phyloP scores from a whole-genome alignment of 1,140 invertebrate species.

The Pseudomyrmex pallidus region DNA sequence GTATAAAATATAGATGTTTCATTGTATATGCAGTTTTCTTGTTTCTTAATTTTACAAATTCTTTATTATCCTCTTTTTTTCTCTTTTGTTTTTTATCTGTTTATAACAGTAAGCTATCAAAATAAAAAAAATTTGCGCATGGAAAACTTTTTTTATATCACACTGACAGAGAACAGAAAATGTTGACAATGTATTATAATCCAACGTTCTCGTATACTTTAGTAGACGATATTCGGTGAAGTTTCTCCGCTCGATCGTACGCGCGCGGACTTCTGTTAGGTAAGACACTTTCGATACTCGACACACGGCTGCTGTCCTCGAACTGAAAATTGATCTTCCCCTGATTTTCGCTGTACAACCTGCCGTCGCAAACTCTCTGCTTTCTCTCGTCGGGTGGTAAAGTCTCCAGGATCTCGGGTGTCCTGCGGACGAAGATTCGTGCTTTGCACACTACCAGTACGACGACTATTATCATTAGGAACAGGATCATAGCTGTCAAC shows the following conservation, averaged over 20 bases:
- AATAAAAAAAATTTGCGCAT: no score
- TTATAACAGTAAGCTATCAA: no score
- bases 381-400: slow-evolving; percentile 64
- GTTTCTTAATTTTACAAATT: no score
- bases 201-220: slow-evolving; percentile 72
- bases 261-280: slow-evolving; percentile 78
- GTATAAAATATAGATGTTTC: no score
- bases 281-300: slow-evolving; percentile 66
- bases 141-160: background rate
- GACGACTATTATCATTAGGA: slow-evolving; percentile 80
- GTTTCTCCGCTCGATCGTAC: slow-evolving; percentile 66
- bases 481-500: slow-evolving; percentile 79
- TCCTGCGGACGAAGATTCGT: slow-evolving; percentile 73
- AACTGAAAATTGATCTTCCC: slow-evolving; percentile 73
- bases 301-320: slow-evolving; percentile 54
- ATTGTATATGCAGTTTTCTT: no score
- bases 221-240: slow-evolving; percentile 17
- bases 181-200: slow-evolving; percentile 18
- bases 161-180: background rate
- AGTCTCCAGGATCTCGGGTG: slow-evolving; percentile 76
- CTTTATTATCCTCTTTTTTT: no score
- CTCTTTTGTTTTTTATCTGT: no score
- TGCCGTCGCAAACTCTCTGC: slow-evolving; percentile 6
- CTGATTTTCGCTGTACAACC: slow-evolving; percentile 63
- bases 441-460: slow-evolving; percentile 81